phyloP scores from a whole-genome alignment of 1,140 invertebrate genomes.

The Gryon sp. region DNA sequence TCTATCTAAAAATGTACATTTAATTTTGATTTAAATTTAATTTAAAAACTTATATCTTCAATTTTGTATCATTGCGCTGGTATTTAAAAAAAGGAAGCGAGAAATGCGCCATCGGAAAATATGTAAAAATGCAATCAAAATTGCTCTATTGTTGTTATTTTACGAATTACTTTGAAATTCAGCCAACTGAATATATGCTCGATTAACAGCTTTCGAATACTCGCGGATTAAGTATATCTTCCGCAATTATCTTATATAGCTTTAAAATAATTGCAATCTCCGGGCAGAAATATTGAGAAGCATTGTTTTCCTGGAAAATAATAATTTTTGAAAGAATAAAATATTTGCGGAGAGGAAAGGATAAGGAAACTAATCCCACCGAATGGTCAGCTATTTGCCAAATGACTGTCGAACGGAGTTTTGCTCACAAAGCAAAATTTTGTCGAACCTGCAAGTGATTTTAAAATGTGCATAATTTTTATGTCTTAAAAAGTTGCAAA shows the following conservation, averaged over 20 bases:
- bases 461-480: constrained; percentile 19
- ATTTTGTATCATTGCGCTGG: too few relatives aligned
- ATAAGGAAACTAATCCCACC: constrained; percentile 30
- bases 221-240: neutral
- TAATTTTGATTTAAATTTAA: too few relatives aligned
- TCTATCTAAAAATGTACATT: too few relatives aligned
- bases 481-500: too few relatives aligned
- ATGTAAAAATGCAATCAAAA: too few relatives aligned
- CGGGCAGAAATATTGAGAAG: constrained; percentile 18
- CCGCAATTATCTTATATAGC: constrained; percentile 19
- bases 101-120: too few relatives aligned
- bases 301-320: constrained; percentile 20
- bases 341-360: constrained; percentile 25
- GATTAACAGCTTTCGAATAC: neutral
- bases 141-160: too few relatives aligned
- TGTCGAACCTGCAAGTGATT: neutral
- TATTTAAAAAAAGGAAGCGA: too few relatives aligned
- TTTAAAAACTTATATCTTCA: too few relatives aligned
- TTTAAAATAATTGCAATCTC: constrained; percentile 17
- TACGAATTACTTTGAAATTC: constrained; percentile 7
- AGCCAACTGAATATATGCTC: constrained; percentile 2
- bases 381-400: constrained; percentile 27
- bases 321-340: constrained; percentile 14
- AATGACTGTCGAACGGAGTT: constrained; percentile 33
- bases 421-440: constrained; percentile 14